Evolutionary conservation across 2,888 invertebrate genomes (phyloP).

Genomic region (Lepidochitona cinerea): DNA sequence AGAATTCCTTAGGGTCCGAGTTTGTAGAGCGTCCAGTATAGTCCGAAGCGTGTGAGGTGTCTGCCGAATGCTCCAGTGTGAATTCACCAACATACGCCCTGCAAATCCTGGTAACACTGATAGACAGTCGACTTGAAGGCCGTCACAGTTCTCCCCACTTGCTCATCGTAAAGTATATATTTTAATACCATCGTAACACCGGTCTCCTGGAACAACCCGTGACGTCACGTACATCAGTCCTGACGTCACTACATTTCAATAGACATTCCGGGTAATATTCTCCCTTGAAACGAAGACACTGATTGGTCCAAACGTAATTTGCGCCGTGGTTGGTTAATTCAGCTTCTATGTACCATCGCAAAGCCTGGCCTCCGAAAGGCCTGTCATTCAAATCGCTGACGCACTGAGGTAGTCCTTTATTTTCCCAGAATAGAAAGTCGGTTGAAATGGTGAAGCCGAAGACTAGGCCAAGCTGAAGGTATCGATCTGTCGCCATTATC

Average conservation of each 20-base stretch:
- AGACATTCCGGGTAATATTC: slow-evolving; percentile 43
- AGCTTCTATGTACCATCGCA: slow-evolving; percentile 22
- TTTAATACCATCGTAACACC: slow-evolving; percentile 40
- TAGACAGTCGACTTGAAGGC: slow-evolving; percentile 13
- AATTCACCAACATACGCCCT: too few relatives aligned
- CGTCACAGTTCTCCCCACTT: slow-evolving; percentile 22
- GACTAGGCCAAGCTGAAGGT: too few relatives aligned
- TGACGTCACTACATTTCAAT: slow-evolving; percentile 46
- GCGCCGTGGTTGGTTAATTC: slow-evolving; percentile 34
- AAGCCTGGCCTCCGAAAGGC: slow-evolving; percentile 14
- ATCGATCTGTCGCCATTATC: too few relatives aligned
- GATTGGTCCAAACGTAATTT: slow-evolving; percentile 33
- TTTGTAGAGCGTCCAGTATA: too few relatives aligned
- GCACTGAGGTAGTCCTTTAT: slow-evolving; percentile 20
- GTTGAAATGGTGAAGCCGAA: too few relatives aligned
- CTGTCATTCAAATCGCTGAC: slow-evolving; percentile 30
- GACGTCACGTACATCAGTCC: slow-evolving; percentile 42
- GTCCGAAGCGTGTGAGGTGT: too few relatives aligned
- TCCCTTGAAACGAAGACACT: slow-evolving; percentile 23
- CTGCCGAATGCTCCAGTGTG: too few relatives aligned
- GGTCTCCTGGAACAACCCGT: slow-evolving; percentile 38
- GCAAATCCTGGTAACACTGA: too few relatives aligned
- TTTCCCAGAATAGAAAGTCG: slow-evolving; percentile 29
- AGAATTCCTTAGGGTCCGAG: too few relatives aligned
- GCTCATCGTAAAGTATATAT: slow-evolving; percentile 43